Percentiles rank a stretch among this genome's conserved stretches.
phyloP scores from a whole-genome alignment of 2,797 vertebrate species.

The Rhinoraja longicauda region DNA sequence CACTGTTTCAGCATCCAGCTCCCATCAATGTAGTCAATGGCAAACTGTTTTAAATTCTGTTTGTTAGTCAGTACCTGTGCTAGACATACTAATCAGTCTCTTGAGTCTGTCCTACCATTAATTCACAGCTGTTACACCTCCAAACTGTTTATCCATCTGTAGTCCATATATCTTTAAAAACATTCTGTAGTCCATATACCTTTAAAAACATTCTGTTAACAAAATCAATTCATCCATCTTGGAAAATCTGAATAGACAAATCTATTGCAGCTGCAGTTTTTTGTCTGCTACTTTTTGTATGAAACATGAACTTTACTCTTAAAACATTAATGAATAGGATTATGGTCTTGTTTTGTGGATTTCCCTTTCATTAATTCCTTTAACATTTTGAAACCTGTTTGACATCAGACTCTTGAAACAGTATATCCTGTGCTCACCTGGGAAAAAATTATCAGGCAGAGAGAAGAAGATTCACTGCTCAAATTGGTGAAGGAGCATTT shows the following conservation, averaged over 20 bases:
- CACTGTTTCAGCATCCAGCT: background rate
- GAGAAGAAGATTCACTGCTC: no score
- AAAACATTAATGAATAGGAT: background rate
- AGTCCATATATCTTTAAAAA: background rate
- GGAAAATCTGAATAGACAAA: background rate
- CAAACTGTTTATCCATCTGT: background rate
- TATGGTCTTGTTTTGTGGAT: background rate
- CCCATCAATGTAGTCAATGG: background rate
- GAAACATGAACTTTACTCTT: background rate
- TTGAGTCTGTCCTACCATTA: background rate
- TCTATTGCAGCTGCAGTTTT: background rate
- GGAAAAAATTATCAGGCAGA: no score
- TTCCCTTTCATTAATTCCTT: background rate
- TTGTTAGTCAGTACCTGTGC: background rate
- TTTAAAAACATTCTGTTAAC: background rate
- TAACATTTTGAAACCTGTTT: background rate
- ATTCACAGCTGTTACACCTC: background rate
- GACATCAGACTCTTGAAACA: background rate
- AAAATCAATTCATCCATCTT: background rate
- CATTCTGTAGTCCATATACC: background rate
- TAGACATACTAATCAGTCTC: background rate
- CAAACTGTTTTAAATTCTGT: background rate
- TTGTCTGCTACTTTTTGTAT: background rate
- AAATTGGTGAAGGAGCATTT: no score
- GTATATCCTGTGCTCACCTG: no score